Conservation (phyloP, 2,888 invertebrate species). For the Rugalucina vietnamica region DNA sequence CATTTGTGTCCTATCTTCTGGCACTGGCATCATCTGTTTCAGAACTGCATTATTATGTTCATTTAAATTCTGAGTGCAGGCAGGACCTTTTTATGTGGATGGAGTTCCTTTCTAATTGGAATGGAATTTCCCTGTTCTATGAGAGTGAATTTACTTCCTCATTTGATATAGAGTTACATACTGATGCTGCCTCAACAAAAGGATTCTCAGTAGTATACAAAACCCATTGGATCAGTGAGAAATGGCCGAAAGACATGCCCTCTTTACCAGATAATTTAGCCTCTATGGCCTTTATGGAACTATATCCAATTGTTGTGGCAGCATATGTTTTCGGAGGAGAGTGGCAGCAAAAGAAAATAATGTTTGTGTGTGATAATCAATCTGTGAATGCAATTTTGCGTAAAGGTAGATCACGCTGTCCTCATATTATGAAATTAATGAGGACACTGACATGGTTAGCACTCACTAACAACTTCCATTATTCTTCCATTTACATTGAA, state of each 20-base stretch:
- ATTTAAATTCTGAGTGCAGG: not conserved
- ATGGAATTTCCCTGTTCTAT: constrained; percentile 25
- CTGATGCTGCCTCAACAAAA: constrained; percentile 30
- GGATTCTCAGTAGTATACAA: constrained; percentile 31
- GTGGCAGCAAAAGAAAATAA: not conserved
- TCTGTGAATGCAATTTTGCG: constrained; percentile 35
- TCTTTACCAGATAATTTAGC: not conserved
- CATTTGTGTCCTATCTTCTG: not conserved
- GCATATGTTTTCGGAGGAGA: constrained; percentile 17
- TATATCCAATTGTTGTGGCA: constrained; percentile 39
- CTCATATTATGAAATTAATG: constrained; percentile 29
- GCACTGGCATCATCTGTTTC: constrained; percentile 20
- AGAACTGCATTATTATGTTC: constrained; percentile 27
- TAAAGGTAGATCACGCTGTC: constrained; percentile 31
- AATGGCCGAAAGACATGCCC: constrained; percentile 26
- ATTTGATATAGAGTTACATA: constrained; percentile 17
- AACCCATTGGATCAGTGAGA: constrained; percentile 29
- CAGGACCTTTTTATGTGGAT: constrained; percentile 37
- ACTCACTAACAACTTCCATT: not conserved
- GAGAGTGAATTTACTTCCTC: not conserved
- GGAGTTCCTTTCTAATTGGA: constrained; percentile 22
- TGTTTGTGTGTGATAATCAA: constrained; percentile 42
- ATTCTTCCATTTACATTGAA: not conserved
- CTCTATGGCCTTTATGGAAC: constrained; percentile 42
- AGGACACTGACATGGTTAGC: constrained; percentile 8